Base-by-base conservation (phyloP, 2,113 vertebrate genomes). In the Coryphaenoides rupestris region DNA sequence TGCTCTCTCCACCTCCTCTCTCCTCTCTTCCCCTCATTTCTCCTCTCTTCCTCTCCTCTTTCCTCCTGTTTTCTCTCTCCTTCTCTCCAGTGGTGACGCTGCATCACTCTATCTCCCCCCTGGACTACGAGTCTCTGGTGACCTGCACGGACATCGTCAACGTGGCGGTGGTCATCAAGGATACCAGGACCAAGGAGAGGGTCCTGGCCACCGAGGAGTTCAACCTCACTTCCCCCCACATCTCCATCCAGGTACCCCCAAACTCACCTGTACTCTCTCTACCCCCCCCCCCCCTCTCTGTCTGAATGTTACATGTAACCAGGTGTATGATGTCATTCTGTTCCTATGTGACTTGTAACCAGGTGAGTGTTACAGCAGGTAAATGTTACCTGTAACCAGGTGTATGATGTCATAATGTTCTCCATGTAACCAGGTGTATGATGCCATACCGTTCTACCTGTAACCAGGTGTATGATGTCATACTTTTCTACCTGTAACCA, bases 401-500 rank as follows among this genome's bases (percentile, higher is more conserved):
- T 21, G 4, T 9, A n/a, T n/a, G n/a, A n/a, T n/a, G n/a, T n/a
- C n/a, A n/a, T n/a, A n/a, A n/a, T n/a, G 17, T 21, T 1, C 17
- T 55, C 7, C 13, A 17, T 59, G 3, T 6, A 53, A 87, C 60
- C 47, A 60, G 59, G 5, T 76, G 52, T 77, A 66, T 26, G n/a
- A n/a, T n/a, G n/a, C n/a, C n/a, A n/a, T n/a, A n/a, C n/a, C n/a
- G n/a, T n/a, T n/a, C n/a, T 6, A 26, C 24, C 24, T 26, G 24
- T 26, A 26, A 26, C 24, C 24, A 53, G 16, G 5, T 19, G 3
- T 12, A 3, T 52, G 49, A 9, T n/a, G n/a, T n/a, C n/a, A n/a
- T n/a, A n/a, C n/a, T n/a, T n/a, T n/a, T n/a, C n/a, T 54, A 5
- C 13, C 21, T 59, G 3, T 6, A 53, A 87, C 60, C 47, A 60